phyloP scores from a whole-genome alignment of 2,888 invertebrate species.

The Ormyrus rosae region DNA sequence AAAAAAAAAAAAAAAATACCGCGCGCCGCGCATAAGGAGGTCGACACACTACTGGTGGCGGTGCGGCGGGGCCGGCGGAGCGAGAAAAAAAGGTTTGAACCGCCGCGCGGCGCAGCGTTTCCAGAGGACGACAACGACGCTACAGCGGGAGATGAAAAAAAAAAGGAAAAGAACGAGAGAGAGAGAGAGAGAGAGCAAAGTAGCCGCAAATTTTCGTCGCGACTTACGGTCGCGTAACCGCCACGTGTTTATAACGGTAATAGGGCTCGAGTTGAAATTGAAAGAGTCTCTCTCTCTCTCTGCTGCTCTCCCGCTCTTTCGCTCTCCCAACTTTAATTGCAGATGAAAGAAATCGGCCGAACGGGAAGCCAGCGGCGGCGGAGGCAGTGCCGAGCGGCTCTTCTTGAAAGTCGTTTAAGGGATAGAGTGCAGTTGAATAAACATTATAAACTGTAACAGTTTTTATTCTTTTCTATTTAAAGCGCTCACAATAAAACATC shows the following conservation, averaged over 20 bases:
- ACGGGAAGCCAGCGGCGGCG: constrained; percentile 46
- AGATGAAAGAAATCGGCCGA: constrained; percentile 57
- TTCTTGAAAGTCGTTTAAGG: constrained; percentile 54
- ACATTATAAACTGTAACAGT: no score
- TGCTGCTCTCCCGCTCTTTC: constrained; percentile 32
- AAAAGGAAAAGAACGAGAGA: not conserved
- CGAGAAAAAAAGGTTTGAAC: constrained; percentile 22
- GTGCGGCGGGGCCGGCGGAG: not conserved
- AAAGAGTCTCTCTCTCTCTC: constrained; percentile 48
- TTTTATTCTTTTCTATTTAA: no score
- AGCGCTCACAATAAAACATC: no score
- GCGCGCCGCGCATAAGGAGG: constrained; percentile 30
- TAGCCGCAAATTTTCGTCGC: constrained; percentile 58
- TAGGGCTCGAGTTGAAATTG: constrained; percentile 50
- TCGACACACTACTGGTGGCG: constrained; percentile 4
- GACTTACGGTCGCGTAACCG: constrained; percentile 45
- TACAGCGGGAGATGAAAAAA: no score
- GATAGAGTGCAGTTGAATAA: no score
- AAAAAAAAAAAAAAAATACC: constrained; percentile 27
- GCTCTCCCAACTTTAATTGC: constrained; percentile 53
- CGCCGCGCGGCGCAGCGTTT: constrained; percentile 24
- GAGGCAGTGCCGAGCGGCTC: constrained; percentile 29
- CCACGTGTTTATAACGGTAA: constrained; percentile 56
- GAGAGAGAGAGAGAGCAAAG: constrained; percentile 39
- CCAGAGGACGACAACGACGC: not conserved